phyloP scores from a whole-genome alignment of 2,113 vertebrate genomes.

The Passer montanus region DNA sequence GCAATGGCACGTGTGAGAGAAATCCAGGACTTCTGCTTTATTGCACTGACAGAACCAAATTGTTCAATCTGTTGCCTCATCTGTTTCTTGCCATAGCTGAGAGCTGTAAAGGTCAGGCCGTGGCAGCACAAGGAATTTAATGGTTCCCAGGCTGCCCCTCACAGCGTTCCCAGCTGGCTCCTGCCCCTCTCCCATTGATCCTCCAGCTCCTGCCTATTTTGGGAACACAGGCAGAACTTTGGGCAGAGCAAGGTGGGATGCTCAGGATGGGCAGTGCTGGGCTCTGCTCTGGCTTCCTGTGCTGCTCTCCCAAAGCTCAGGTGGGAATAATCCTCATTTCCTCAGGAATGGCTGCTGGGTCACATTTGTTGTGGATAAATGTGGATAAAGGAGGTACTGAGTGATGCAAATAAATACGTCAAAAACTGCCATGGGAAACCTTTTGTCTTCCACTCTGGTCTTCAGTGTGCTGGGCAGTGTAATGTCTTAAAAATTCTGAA shows the following conservation, averaged over 20 bases:
- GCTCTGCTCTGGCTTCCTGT: neutral
- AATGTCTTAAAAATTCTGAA: too few species aligned
- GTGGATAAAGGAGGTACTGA: too few species aligned
- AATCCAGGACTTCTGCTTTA: constrained; percentile 72
- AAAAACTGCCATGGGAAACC: neutral
- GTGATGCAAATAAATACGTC: neutral
- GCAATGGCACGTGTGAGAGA: constrained; percentile 54
- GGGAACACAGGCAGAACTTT: neutral
- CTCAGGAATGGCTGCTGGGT: neutral
- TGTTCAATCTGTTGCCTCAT: constrained; percentile 69
- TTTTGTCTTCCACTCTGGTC: neutral
- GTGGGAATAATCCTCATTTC: neutral
- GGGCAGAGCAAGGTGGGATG: neutral
- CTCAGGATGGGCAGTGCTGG: accelerated
- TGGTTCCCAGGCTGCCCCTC: constrained; percentile 51
- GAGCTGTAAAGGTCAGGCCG: constrained; percentile 64
- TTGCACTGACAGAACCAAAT: constrained; percentile 71
- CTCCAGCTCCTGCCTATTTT: constrained; percentile 19
- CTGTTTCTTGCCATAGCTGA: constrained; percentile 64
- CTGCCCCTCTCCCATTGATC: constrained; percentile 6
- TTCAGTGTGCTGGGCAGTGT: accelerated
- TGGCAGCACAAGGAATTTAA: constrained; percentile 31
- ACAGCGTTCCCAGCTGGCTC: constrained; percentile 44
- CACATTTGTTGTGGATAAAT: neutral
- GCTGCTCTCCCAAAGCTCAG: neutral